These are phyloP conservation scores for Styela plicata DNA, from an alignment of 23 tunicate genomes.

Conservation along the genomic window DNA sequence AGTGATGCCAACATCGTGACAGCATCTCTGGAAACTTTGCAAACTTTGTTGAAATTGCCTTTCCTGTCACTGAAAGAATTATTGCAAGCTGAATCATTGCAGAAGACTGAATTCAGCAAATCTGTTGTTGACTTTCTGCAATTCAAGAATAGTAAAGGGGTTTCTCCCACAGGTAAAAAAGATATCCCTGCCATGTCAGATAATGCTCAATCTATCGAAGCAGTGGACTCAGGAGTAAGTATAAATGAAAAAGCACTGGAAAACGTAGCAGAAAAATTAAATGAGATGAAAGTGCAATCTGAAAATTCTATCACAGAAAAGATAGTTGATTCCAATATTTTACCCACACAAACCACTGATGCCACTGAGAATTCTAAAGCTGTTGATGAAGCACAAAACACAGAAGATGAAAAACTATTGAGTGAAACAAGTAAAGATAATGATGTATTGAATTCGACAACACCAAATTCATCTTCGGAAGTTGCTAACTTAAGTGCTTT, in stretches of 20 bases:
- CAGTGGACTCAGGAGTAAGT: neutral
- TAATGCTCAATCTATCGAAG: neutral
- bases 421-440: neutral
- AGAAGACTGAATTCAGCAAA: constrained; percentile 1
- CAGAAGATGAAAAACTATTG: neutral
- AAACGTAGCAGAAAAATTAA: neutral
- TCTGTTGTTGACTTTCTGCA: neutral
- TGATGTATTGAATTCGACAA: neutral
- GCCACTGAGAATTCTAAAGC: neutral
- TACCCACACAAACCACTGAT: neutral
- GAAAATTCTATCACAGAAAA: neutral
- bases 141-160: neutral
- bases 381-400: neutral
- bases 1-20: constrained; percentile 59
- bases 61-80: constrained; percentile 29
- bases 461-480: neutral
- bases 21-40: constrained; percentile 46
- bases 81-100: constrained; percentile 17
- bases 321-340: neutral
- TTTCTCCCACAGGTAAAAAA: neutral
- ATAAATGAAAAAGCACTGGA: neutral
- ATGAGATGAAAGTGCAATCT: neutral
- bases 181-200: neutral
- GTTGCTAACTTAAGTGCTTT: neutral
- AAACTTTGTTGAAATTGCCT: constrained; percentile 10